phyloP scores from a whole-genome alignment of 2,888 invertebrate species.

The Cheilosia pagana region DNA sequence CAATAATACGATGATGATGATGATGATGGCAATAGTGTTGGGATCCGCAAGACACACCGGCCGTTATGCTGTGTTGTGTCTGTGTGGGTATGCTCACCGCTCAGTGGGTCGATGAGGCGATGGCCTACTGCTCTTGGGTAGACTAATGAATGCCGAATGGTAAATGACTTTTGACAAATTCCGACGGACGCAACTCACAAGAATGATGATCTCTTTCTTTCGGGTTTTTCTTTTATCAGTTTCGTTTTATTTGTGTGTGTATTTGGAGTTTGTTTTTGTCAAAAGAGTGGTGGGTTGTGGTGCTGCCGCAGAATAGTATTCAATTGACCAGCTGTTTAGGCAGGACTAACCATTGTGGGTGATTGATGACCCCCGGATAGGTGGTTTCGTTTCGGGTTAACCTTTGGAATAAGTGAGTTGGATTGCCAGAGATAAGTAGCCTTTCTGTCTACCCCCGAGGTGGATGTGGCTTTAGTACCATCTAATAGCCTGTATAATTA shows the following conservation, averaged over 20 bases:
- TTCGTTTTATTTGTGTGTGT: conserved; percentile 29
- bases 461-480: conserved; percentile 18
- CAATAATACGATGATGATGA: conserved; percentile 21
- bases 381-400: conserved; percentile 49
- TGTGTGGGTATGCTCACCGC: conserved; percentile 5
- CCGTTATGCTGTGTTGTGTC: conserved; percentile 30
- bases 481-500: conserved; percentile 37
- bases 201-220: conserved; percentile 52
- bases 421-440: conserved; percentile 20
- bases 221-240: conserved; percentile 22
- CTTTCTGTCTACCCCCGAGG: neutral
- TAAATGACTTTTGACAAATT: conserved; percentile 71
- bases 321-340: conserved; percentile 40
- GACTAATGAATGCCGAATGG: conserved; percentile 65
- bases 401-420: conserved; percentile 27
- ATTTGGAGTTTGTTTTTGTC: no score
- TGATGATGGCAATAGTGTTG: conserved; percentile 22
- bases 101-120: conserved; percentile 18
- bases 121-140: conserved; percentile 44
- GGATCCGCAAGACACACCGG: conserved; percentile 35
- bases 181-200: conserved; percentile 53
- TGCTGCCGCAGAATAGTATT: conserved; percentile 15
- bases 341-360: conserved; percentile 46
- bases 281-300: no score
- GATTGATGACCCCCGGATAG: conserved; percentile 57